Conservation (phyloP, 2,113 vertebrate species). For the Sinocyclocheilus maitianheensis region DNA sequence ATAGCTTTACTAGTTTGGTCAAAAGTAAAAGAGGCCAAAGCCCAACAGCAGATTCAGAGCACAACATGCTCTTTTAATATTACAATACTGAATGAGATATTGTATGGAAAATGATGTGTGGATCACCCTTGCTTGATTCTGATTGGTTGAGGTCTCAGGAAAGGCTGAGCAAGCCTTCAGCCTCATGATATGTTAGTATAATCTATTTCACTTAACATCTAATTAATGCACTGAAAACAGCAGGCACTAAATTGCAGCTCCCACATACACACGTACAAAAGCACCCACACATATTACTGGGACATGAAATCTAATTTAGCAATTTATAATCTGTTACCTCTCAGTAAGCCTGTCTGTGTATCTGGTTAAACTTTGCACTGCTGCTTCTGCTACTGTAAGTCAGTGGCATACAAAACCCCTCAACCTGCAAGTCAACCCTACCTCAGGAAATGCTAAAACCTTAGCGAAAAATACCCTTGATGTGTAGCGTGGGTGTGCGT, state of each 20-base stretch:
- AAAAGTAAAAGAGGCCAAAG: neutral
- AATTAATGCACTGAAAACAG: conserved; percentile 5
- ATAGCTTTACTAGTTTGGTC: neutral
- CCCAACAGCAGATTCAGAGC: neutral
- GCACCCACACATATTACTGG: neutral
- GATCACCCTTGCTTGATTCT: neutral
- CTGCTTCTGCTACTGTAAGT: neutral
- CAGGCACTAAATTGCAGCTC: neutral
- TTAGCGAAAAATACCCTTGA: neutral
- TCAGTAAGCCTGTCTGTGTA: neutral
- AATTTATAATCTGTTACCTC: neutral
- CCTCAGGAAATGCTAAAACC: conserved; percentile 33
- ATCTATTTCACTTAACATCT: neutral
- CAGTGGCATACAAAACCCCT: conserved; percentile 27
- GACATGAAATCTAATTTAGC: neutral
- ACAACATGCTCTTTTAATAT: neutral
- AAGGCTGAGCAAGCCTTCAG: neutral
- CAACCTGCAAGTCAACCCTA: conserved; percentile 4
- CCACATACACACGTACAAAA: neutral
- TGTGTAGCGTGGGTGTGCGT: neutral
- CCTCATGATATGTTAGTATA: neutral
- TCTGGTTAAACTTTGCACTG: conserved; percentile 4
- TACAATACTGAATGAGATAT: neutral
- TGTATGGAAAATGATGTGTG: neutral
- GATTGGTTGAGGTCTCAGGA: neutral